A percentile compares a stretch with the other conserved stretches of the same genome.
These are phyloP conservation scores for Batillaria attramentaria DNA, from an alignment of 1,140 invertebrate genomes.

Conservation along the genomic window DNA sequence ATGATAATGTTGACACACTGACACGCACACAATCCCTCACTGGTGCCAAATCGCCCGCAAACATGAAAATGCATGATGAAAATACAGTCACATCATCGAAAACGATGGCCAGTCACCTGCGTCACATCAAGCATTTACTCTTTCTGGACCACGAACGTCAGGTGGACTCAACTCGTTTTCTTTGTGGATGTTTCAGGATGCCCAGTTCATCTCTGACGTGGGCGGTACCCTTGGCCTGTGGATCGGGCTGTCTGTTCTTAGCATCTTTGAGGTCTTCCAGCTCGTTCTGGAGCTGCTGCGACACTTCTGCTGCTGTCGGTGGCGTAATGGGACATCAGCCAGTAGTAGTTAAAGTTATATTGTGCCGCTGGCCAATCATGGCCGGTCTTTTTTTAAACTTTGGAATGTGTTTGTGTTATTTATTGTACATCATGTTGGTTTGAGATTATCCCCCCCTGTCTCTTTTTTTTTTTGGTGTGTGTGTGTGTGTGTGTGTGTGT, in stretches of 20 bases:
- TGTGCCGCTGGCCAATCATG: too few relatives aligned
- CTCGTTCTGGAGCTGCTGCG: conserved; percentile 37
- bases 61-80: too few relatives aligned
- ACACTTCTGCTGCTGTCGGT: conserved; percentile 11
- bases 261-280: conserved; percentile 46
- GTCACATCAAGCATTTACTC: background rate
- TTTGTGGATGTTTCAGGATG: conserved; percentile 38
- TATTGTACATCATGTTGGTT: too few relatives aligned
- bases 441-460: too few relatives aligned
- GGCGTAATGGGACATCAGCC: too few relatives aligned
- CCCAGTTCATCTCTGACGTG: conserved; percentile 47
- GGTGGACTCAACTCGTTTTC: background rate
- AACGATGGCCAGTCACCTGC: conserved; percentile 8
- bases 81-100: conserved; percentile 28
- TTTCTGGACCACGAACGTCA: background rate
- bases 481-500: too few relatives aligned
- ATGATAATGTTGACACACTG: background rate
- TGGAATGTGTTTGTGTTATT: too few relatives aligned
- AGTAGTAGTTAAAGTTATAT: too few relatives aligned
- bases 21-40: background rate
- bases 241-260: conserved; percentile 46
- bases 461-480: too few relatives aligned
- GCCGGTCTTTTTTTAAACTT: too few relatives aligned
- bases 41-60: too few relatives aligned
- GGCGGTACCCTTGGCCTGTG: conserved; percentile 50